Evolutionary conservation across 2,888 invertebrate genomes (phyloP), one percentile per base, ranked within the genome.

Genomic region (Cheilosia impressa): DNA sequence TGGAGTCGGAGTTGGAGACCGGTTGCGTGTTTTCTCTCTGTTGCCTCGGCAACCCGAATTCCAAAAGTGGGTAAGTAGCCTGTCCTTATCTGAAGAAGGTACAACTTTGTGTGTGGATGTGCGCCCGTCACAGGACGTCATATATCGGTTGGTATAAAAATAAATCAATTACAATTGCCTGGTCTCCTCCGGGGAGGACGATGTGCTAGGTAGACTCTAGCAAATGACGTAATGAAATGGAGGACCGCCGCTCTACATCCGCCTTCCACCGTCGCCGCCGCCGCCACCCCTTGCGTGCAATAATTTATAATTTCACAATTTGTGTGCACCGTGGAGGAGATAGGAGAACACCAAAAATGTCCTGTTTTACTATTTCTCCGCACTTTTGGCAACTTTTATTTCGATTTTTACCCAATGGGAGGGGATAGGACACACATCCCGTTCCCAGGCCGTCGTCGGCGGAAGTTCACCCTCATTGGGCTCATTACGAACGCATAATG

Each of bases 401-500:
- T 84, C 19, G 41, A 75, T 80, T 84, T 47, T 80, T 80, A 24
- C 0, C 60, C 24, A 43, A 50, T 80, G 80, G 84, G 84, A 84
- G 84, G 75, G 84, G 65, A 75, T 65, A 84, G 58, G 43, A 65
- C 22, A 72, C 65, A 60, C 71, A 53, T 52, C 71, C 38, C 38
- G 38, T 38, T 38, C 38, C 68, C 52, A 34, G 73, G 68, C 57
- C 66, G 60, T 65, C 17, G 45, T 47, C 73, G 53, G 60, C 79
- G 69, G 69, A 79, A 73, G 83, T 84, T 65, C 84, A 80, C 80
- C 80, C 84, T 84, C 84, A 84, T 84, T 80, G 84, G 84, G 84
- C 84, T 84, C 84, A 84, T 84, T 84, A 84, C 84, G 71, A 84
- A 84, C 84, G 84, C 84, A 84, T 76, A 84, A 84, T 84, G 80